Conservation (phyloP, 1,140 invertebrate species). For the Bombyx mandarina region DNA sequence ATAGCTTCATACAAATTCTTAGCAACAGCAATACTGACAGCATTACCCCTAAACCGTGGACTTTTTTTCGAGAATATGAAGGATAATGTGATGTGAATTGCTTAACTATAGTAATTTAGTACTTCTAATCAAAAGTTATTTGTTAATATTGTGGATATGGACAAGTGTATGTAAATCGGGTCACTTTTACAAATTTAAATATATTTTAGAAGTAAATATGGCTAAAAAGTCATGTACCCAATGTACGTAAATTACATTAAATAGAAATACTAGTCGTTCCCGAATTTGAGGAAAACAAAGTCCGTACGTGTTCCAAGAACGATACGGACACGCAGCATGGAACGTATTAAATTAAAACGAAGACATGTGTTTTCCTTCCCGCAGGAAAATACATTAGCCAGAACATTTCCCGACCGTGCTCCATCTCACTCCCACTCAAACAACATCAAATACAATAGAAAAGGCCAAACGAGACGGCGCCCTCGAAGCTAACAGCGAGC, state of each 20-base stretch:
- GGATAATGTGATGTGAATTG: too few species aligned
- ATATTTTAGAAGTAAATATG: too few species aligned
- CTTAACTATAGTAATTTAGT: too few species aligned
- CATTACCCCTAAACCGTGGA: too few species aligned
- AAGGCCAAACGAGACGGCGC: conserved; percentile 33
- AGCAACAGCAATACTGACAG: too few species aligned
- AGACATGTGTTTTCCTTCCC: conserved; percentile 69
- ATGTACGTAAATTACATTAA: too few species aligned
- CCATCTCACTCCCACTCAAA: conserved; percentile 27
- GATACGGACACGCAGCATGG: conserved; percentile 58
- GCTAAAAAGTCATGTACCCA: neutral
- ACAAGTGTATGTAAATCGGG: too few species aligned
- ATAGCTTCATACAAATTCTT: too few species aligned
- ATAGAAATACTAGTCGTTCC: conserved; percentile 10
- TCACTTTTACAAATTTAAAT: too few species aligned
- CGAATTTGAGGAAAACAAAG: conserved; percentile 11
- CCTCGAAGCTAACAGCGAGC: conserved; percentile 60
- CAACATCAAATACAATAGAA: conserved; percentile 13
- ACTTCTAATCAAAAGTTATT: too few species aligned
- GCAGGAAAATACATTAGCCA: conserved; percentile 68
- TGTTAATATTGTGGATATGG: too few species aligned
- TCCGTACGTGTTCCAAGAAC: conserved; percentile 23
- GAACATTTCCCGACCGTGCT: conserved; percentile 52
- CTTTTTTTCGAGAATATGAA: too few species aligned
- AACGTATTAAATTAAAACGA: conserved; percentile 68